A percentile compares a stretch with the other conserved stretches of the same genome.
These are phyloP conservation scores for Maniola jurtina DNA, from an alignment of 1,140 invertebrate genomes.

Conservation along the genomic window DNA sequence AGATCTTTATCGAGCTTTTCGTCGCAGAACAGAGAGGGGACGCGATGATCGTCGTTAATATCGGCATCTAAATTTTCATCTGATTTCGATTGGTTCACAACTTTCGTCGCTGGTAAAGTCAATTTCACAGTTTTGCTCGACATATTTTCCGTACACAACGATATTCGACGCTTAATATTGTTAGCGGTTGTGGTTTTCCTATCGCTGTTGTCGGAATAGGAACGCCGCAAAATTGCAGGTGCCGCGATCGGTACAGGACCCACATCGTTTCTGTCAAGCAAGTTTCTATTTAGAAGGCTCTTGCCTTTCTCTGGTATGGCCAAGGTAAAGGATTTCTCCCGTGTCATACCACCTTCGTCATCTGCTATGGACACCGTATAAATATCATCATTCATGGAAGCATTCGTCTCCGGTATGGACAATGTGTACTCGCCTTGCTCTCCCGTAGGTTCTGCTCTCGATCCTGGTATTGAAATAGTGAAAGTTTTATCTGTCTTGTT, in stretches of 20 bases:
- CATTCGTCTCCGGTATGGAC: slow-evolving; percentile 76
- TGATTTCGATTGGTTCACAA: slow-evolving; percentile 39
- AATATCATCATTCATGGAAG: slow-evolving; percentile 74
- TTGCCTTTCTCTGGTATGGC: slow-evolving; percentile 76
- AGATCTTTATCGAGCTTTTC: slow-evolving; percentile 75
- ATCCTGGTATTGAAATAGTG: slow-evolving; percentile 67
- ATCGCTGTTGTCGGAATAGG: slow-evolving; percentile 74
- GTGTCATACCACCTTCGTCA: slow-evolving; percentile 58
- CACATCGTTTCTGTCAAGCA: slow-evolving; percentile 59
- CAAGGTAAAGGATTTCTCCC: slow-evolving; percentile 69
- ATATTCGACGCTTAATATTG: slow-evolving; percentile 66
- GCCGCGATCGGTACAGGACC: slow-evolving; percentile 53
- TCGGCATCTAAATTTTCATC: slow-evolving; percentile 44
- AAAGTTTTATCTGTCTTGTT: slow-evolving; percentile 59
- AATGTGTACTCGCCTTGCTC: slow-evolving; percentile 74
- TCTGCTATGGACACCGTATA: slow-evolving; percentile 75
- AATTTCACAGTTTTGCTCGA: slow-evolving; percentile 49
- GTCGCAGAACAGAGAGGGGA: slow-evolving; percentile 76
- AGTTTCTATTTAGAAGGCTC: slow-evolving; percentile 67
- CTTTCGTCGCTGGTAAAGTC: slow-evolving; percentile 33
- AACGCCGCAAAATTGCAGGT: slow-evolving; percentile 71
- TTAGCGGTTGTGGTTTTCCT: slow-evolving; percentile 62
- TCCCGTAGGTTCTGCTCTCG: slow-evolving; percentile 72
- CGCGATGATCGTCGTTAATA: slow-evolving; percentile 63
- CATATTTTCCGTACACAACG: slow-evolving; percentile 65